A percentile compares a stretch with the other conserved stretches of the same genome.
phyloP scores from a whole-genome alignment of 2,888 invertebrate species.

The Drosophila robusta region DNA sequence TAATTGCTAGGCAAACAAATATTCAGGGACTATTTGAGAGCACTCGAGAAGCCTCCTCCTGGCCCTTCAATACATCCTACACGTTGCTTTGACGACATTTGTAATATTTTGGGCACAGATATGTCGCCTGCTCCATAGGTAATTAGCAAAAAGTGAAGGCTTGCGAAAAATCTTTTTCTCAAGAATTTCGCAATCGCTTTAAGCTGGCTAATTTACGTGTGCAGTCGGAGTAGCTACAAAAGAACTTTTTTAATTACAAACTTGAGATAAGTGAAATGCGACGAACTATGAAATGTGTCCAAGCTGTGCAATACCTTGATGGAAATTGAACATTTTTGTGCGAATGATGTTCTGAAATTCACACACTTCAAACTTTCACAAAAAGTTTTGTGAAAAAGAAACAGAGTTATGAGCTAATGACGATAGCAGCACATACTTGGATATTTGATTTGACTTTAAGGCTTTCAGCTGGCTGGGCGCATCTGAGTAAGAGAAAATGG shows the following conservation, averaged over 20 bases:
- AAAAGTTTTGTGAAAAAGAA: constrained; percentile 23
- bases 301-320: constrained; percentile 4
- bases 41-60: constrained; percentile 13
- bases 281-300: not conserved
- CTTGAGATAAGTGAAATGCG: constrained; percentile 1
- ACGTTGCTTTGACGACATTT: constrained; percentile 21
- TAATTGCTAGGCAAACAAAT: constrained; percentile 58
- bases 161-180: constrained; percentile 1
- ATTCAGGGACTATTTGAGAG: constrained; percentile 39
- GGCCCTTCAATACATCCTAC: constrained; percentile 25
- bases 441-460: constrained; percentile 31
- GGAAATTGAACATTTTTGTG: not conserved
- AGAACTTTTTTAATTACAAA: constrained; percentile 31
- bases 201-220: not conserved
- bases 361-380: constrained; percentile 30
- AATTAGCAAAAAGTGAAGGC: constrained; percentile 31
- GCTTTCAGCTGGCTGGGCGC: constrained; percentile 10
- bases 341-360: constrained; percentile 9
- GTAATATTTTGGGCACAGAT: constrained; percentile 1
- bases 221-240: not conserved
- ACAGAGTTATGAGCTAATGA: constrained; percentile 33
- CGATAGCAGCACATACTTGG: constrained; percentile 26
- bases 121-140: constrained; percentile 23
- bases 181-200: no score
- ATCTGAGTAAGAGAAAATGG: constrained; percentile 11